Base-by-base conservation (phyloP, 1,140 invertebrate genomes). In the Pogonognathellus flavescens region DNA sequence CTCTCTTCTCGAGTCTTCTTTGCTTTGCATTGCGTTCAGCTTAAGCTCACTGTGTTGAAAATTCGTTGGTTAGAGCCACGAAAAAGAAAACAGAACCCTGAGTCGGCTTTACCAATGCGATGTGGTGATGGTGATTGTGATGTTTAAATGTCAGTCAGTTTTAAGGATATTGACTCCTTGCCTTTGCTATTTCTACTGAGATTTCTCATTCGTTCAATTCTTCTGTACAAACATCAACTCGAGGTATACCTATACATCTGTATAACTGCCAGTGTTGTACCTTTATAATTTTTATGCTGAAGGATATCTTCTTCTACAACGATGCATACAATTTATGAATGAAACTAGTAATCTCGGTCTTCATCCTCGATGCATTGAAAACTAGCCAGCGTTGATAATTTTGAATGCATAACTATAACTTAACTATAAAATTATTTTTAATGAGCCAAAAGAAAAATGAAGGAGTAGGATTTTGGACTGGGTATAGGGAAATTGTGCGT, bases 121-220 rank as follows among this genome's bases (percentile, higher is more conserved):
- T 76, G 70, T 76, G 70, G 31, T 76, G 70, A 76, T 76, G 70
- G 70, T 76, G 70, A 76, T 76, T 76, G 70, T 76, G 70, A 76
- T 76, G 70, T 76, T 76, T 41, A 76, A 76, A 76, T 76, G 70
- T 76, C 70, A 76, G 70, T 76, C 70, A 49, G 70, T 50, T 50
- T 50, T 25, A 76, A 76, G 70, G 70, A 76, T 76, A 76, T 76
- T 76, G 70, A 76, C 70, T 76, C n/a, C 53, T 4, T n/a, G 11
- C 11, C 53, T 57, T 57, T 4, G 53, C 53, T n/a, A 57, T 57
- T 57, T 76, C 70, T 76, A 3, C 20, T 14, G 53, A 14, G 53
- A 11, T 14, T 55, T 55, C 14, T 14, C 22, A 25, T 31, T 25
- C 22, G 10, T 25, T 25, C 20, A 6, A 11, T 66, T 25, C 22